Evolutionary conservation across 2,797 vertebrate species (phyloP).

Genomic region (Acipenser transmontanus): DNA sequence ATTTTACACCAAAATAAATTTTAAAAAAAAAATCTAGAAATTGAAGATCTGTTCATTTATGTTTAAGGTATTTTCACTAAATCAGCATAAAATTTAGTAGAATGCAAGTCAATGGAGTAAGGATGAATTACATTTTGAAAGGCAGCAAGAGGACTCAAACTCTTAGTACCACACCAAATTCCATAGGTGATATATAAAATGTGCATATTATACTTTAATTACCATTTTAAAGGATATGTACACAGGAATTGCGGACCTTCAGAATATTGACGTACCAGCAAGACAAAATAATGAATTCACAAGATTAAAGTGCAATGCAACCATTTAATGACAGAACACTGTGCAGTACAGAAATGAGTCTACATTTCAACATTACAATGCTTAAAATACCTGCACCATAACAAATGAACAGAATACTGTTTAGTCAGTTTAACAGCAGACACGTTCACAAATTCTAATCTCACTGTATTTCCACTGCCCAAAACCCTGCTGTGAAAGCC

Average conservation of each 20-base stretch:
- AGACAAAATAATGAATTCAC: background rate
- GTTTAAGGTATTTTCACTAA: background rate
- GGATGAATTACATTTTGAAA: no score
- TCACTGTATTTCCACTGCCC: slow-evolving; percentile 31
- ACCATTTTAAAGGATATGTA: no score
- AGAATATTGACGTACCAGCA: no score
- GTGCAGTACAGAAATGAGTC: slow-evolving; percentile 21
- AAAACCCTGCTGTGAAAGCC: slow-evolving; percentile 13
- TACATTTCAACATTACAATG: slow-evolving; percentile 23
- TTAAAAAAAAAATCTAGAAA: background rate
- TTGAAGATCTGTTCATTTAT: background rate
- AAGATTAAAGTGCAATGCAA: slow-evolving; percentile 23
- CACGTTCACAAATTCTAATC: slow-evolving; percentile 4
- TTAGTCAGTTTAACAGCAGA: slow-evolving; percentile 23
- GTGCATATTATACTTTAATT: no score
- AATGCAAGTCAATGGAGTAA: no score
- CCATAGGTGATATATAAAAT: no score
- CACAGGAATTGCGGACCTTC: no score
- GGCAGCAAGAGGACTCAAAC: no score
- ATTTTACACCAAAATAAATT: no score
- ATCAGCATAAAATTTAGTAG: no score
- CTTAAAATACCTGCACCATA: slow-evolving; percentile 29
- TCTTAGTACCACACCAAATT: no score
- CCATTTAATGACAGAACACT: slow-evolving; percentile 37
- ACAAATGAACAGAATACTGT: slow-evolving; percentile 17